Conservation (phyloP, 2,113 vertebrate species). For the Actenoides lindsayi region DNA sequence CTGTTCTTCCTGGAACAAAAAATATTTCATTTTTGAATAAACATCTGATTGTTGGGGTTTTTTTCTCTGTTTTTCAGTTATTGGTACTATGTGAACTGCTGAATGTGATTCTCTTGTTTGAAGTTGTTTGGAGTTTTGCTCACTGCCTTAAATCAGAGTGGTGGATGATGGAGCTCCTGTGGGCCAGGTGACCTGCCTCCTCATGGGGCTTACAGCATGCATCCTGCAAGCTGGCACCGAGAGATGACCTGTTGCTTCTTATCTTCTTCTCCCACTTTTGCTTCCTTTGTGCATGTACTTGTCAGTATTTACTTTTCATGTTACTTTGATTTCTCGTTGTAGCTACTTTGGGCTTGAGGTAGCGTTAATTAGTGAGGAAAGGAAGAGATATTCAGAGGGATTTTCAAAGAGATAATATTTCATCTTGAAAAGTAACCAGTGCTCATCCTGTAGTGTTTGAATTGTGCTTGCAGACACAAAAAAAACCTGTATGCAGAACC, state of each 20-base stretch:
- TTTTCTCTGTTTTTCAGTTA: not conserved
- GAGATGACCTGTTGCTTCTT: not conserved
- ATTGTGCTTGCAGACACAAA: not conserved
- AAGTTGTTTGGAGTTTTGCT: not conserved
- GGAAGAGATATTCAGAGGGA: not conserved
- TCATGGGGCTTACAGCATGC: not conserved
- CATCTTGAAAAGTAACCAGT: not conserved
- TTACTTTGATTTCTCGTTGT: not conserved
- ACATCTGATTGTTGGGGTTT: rapidly evolving
- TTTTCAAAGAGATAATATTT: not conserved
- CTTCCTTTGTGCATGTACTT: not conserved
- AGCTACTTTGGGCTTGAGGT: not conserved
- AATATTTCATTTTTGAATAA: not conserved
- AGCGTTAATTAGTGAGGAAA: not conserved
- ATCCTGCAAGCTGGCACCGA: not conserved
- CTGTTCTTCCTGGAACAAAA: not conserved
- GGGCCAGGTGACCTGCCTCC: not conserved
- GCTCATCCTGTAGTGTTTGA: not conserved
- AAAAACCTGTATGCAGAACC: not conserved
- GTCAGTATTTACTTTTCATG: not conserved
- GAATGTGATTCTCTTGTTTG: not conserved
- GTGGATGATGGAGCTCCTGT: not conserved
- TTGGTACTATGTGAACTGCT: not conserved
- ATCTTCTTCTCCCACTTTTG: not conserved
- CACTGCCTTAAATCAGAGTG: not conserved